These are phyloP conservation scores for Nephrocerus scutellatus DNA, from an alignment of 2,888 invertebrate genomes.

Conservation along the genomic window DNA sequence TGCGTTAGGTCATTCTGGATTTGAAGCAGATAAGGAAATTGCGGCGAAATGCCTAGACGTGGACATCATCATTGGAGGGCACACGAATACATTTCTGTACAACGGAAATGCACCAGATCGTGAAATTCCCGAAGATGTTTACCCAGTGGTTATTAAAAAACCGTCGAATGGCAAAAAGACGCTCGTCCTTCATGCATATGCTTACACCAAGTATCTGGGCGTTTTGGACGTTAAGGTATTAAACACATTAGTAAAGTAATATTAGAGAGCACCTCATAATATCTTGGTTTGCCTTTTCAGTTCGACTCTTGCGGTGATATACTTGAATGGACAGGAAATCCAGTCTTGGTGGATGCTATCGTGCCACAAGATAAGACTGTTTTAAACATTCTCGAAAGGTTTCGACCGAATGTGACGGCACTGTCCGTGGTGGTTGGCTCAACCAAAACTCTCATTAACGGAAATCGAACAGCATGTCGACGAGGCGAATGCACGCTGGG, in stretches of 20 bases:
- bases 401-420: slow-evolving; percentile 48
- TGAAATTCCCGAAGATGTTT: slow-evolving; percentile 61
- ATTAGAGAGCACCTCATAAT: background rate
- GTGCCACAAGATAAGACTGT: slow-evolving; percentile 57
- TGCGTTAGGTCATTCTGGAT: slow-evolving; percentile 81
- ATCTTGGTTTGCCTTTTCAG: slow-evolving; percentile 1
- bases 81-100: slow-evolving; percentile 80
- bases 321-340: slow-evolving; percentile 59
- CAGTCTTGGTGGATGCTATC: slow-evolving; percentile 60
- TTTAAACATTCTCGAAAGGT: slow-evolving; percentile 52
- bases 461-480: slow-evolving; percentile 56
- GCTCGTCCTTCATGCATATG: slow-evolving; percentile 75
- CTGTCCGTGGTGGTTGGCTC: slow-evolving; percentile 53
- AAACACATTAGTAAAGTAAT: background rate
- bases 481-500: slow-evolving; percentile 72
- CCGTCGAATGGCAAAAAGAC: slow-evolving; percentile 60
- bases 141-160: slow-evolving; percentile 62
- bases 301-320: slow-evolving; percentile 67
- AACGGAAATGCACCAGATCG: slow-evolving; percentile 59
- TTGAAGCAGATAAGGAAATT: slow-evolving; percentile 62
- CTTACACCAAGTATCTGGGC: slow-evolving; percentile 79
- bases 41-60: slow-evolving; percentile 65
- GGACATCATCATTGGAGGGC: slow-evolving; percentile 80
- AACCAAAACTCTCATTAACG: slow-evolving; percentile 61
- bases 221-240: slow-evolving; percentile 48